These are phyloP conservation scores for Caenorhabditis brenneri DNA, from an alignment of 1,140 invertebrate species.

Conservation along the genomic window DNA sequence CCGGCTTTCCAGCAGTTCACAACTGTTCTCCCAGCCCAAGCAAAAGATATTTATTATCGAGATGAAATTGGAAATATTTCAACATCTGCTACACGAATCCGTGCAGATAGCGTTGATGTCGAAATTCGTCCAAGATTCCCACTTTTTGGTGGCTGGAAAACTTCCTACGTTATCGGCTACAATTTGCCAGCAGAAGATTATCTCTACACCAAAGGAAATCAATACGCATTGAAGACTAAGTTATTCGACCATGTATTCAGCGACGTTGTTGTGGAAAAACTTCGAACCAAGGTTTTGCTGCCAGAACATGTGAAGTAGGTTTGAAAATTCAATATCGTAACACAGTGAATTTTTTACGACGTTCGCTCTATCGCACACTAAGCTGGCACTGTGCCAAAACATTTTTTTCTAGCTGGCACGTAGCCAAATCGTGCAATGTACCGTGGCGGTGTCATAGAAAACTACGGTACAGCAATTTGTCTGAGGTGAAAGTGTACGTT, in stretches of 20 bases:
- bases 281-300: constrained; percentile 87
- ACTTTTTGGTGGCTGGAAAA: constrained; percentile 90
- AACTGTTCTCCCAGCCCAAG: constrained; percentile 86
- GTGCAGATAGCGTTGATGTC: constrained; percentile 84
- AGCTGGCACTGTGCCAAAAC: too few species aligned
- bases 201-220: constrained; percentile 79
- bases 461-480: too few species aligned
- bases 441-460: too few species aligned
- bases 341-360: too few species aligned
- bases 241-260: constrained; percentile 94
- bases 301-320: constrained; percentile 83
- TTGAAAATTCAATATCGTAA: neutral
- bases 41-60: constrained; percentile 88
- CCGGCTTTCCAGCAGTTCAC: constrained; percentile 67
- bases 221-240: constrained; percentile 81
- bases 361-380: too few species aligned
- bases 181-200: constrained; percentile 97
- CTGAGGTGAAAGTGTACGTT: too few species aligned
- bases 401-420: too few species aligned
- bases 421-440: too few species aligned
- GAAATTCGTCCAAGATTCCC: constrained; percentile 90
- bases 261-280: constrained; percentile 90
- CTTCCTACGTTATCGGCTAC: constrained; percentile 93
- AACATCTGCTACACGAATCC: constrained; percentile 85
- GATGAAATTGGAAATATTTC: constrained; percentile 99